Evolutionary conservation across 2,113 vertebrate species (phyloP).

Genomic region (Tauraco erythrolophus): DNA sequence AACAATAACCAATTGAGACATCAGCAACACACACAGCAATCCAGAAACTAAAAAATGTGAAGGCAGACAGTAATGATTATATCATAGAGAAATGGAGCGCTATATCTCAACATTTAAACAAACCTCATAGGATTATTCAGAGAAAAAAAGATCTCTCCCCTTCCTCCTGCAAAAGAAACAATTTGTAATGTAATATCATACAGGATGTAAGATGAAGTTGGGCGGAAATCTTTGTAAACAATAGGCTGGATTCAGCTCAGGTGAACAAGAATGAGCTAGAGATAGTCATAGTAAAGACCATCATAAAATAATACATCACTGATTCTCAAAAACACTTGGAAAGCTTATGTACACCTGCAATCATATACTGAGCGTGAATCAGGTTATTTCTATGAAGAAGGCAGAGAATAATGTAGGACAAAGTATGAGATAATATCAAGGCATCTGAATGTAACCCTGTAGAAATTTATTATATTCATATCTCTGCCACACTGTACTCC

Average conservation of each 20-base stretch:
- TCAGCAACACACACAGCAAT: neutral
- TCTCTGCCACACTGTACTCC: neutral
- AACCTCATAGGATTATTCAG: neutral
- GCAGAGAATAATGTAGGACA: neutral
- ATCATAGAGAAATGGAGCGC: neutral
- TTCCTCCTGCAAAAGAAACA: neutral
- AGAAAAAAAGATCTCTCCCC: neutral
- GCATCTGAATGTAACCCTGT: neutral
- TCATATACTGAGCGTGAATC: neutral
- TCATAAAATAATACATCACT: neutral
- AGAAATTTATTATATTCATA: neutral
- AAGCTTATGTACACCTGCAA: neutral
- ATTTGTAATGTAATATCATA: neutral
- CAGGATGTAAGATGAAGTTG: neutral
- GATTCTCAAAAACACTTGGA: neutral
- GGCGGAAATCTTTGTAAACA: neutral
- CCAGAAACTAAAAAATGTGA: neutral
- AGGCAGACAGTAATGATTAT: neutral
- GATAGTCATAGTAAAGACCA: neutral
- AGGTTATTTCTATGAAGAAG: neutral
- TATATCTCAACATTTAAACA: neutral
- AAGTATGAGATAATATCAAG: neutral
- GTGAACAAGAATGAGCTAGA: neutral
- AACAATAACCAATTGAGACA: neutral
- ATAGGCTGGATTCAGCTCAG: neutral